Percentiles rank a stretch among this genome's conserved stretches.
phyloP scores from a whole-genome alignment of 1,140 invertebrate species.

The Amphibalanus amphitrite region DNA sequence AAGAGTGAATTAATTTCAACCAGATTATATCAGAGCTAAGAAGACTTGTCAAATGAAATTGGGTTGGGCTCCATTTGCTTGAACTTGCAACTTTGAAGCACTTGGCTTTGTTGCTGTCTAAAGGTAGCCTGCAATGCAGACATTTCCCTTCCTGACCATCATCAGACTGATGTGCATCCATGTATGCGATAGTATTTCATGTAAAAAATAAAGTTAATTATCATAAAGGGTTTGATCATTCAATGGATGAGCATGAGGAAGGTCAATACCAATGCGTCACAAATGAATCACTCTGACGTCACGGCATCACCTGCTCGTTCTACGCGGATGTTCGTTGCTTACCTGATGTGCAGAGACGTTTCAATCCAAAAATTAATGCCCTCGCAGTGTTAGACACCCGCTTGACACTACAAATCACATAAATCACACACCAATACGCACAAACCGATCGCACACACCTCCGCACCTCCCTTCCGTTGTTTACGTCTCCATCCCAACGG shows the following conservation, averaged over 20 bases:
- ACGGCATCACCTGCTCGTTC: neutral
- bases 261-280: neutral
- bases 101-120: too few relatives aligned
- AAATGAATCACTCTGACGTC: neutral
- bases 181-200: too few relatives aligned
- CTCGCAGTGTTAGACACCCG: neutral
- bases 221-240: neutral
- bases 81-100: too few relatives aligned
- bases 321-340: neutral
- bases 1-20: too few relatives aligned
- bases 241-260: neutral
- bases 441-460: neutral
- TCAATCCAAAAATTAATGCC: neutral
- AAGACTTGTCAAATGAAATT: too few relatives aligned
- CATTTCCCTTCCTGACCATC: too few relatives aligned
- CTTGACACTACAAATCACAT: neutral
- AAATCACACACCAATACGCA: neutral
- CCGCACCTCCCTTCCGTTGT: neutral
- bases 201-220: too few relatives aligned
- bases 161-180: too few relatives aligned
- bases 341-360: neutral
- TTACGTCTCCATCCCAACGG: conserved; percentile 1
- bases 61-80: too few relatives aligned
- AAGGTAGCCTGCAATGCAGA: too few relatives aligned
- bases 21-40: too few relatives aligned